Evolutionary conservation across 2,797 vertebrate species (phyloP).

Genomic region (Oophaga sylvatica): DNA sequence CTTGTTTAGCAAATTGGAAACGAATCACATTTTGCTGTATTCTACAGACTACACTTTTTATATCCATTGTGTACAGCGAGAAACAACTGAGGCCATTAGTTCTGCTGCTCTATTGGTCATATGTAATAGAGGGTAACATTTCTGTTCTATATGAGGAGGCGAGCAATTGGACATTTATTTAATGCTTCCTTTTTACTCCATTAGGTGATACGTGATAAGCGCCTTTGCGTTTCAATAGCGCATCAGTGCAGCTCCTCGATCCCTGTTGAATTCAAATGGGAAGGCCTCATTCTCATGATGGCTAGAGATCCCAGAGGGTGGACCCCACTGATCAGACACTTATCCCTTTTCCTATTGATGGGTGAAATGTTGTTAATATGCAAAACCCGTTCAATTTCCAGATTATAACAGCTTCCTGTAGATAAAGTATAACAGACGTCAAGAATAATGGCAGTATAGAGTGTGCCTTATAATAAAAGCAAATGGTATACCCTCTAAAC

Average conservation of each 20-base stretch:
- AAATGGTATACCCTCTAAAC: neutral
- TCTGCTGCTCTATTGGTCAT: slow-evolving; percentile 18
- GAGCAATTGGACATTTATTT: neutral
- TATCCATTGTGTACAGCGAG: slow-evolving; percentile 26
- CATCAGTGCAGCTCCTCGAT: no score
- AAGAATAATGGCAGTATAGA: neutral
- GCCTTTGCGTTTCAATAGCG: no score
- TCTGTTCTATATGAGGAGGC: neutral
- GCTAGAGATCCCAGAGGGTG: no score
- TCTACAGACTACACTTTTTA: neutral
- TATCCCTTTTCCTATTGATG: no score
- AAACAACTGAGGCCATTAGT: slow-evolving; percentile 30
- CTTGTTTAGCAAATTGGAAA: slow-evolving; percentile 20
- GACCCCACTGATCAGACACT: no score
- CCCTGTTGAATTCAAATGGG: no score
- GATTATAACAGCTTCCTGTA: neutral
- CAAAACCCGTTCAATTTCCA: neutral
- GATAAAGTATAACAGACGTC: neutral
- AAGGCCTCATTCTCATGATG: no score
- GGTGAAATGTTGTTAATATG: no score
- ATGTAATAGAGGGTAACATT: slow-evolving; percentile 29
- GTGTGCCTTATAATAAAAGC: no score
- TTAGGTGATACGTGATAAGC: no score
- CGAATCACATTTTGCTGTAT: slow-evolving; percentile 32
- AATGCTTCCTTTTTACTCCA: neutral